A percentile compares a stretch with the other conserved stretches of the same genome.
Conservation (phyloP, 2,113 vertebrate genomes). For the Atractosteus spatula region DNA sequence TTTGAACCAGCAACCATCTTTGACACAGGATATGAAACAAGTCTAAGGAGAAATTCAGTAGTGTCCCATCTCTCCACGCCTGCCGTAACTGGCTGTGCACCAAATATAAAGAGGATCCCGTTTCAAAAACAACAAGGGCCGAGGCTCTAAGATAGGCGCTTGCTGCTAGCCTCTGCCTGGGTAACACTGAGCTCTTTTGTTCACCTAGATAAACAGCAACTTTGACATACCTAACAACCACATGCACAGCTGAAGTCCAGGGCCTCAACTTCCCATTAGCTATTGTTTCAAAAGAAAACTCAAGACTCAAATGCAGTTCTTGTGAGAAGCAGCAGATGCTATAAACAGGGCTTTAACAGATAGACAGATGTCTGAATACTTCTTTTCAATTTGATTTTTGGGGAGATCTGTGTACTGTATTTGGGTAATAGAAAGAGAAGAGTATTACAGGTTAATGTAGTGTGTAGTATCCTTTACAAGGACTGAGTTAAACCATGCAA, state of each 20-base stretch:
- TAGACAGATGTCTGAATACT: conserved; percentile 18
- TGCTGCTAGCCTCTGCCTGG: not conserved
- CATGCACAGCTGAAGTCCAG: not conserved
- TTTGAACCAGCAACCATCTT: conserved; percentile 16
- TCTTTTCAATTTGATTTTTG: conserved; percentile 11
- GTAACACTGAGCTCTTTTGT: conserved; percentile 12
- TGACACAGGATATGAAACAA: conserved; percentile 24
- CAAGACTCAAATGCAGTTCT: not conserved
- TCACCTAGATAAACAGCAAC: not conserved
- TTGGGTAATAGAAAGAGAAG: not conserved
- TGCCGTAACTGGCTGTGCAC: conserved; percentile 2
- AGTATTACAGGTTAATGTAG: conserved; percentile 6
- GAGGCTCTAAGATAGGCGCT: not conserved
- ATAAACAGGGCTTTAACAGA: conserved; percentile 4
- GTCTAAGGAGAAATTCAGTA: conserved; percentile 7
- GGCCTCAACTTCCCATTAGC: not conserved
- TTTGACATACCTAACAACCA: not conserved
- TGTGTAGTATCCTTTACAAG: conserved; percentile 15
- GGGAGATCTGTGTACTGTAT: not conserved
- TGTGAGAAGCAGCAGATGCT: not conserved
- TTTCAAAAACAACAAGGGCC: conserved; percentile 13
- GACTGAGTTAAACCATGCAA: conserved; percentile 2
- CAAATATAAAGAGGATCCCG: not conserved
- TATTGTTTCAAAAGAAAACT: not conserved
- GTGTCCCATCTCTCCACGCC: conserved; percentile 6